Evolutionary conservation across 1,140 invertebrate genomes (phyloP), one percentile per base, ranked within the genome.

Genomic region (Melipona quadrifasciata): DNA sequence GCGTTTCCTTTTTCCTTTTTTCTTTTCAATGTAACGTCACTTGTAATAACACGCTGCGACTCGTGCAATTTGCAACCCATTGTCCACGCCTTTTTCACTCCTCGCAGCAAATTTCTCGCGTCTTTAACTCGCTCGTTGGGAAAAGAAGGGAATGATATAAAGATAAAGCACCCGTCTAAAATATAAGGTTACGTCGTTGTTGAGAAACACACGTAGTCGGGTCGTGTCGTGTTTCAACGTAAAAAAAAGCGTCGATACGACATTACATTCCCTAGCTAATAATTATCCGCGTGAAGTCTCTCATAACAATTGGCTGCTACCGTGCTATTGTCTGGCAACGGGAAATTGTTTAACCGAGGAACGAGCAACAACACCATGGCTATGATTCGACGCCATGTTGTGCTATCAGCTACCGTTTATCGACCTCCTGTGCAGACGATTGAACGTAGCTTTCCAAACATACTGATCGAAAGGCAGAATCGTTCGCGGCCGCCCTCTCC

Each of bases 61-160:
- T 58, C 68, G 57, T 31, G 24, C n/a, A 82, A 82, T 82, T 76
- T 82, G 79, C 64, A 75, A 82, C 51, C 57, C 31, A 34, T n/a
- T 55, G 55, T 10, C 39, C n/a, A 19, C 1, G 11, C 34, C 14
- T 10, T n/a, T 27, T 31, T 51, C 78, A 1, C 19, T 58, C 11
- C 31, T 21, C 57, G 39, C 76, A 85, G 76, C 72, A 77, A 85
- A 67, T 77, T 80, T 57, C 47, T 77, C 58, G 21, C 21, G 31
- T 12, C 3, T 10, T 74, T 65, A 75, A 76, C 14, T 27, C 21
- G 34, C 6, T 70, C 14, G 67, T 24, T 12, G 21, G n/a, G 14
- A 14, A 39, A 4, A 24, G 11, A 4, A 16, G 65, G 17, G 27
- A 65, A 31, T 65, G 31, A 65, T 16, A 10, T 16, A 10, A 65